These are phyloP conservation scores for Scyliorhinus canicula DNA, from an alignment of 2,797 vertebrate species.

Conservation along the genomic window DNA sequence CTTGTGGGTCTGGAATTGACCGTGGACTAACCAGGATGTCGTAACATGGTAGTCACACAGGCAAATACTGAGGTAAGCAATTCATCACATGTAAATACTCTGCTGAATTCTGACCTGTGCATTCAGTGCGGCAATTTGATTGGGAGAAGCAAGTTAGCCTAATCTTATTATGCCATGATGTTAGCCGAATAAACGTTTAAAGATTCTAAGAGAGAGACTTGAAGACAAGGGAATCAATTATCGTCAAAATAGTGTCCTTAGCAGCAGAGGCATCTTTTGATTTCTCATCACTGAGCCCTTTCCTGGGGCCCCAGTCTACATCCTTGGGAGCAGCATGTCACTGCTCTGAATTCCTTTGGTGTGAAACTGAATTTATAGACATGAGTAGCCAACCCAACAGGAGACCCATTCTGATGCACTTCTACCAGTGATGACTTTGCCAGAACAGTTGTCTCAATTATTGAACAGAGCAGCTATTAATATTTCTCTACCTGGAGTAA, in stretches of 20 bases:
- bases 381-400: not conserved
- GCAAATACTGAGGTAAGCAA: not conserved
- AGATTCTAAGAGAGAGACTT: too few relatives aligned
- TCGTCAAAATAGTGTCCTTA: not conserved
- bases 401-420: not conserved
- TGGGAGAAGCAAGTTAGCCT: too few relatives aligned
- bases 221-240: too few relatives aligned
- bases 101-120: not conserved
- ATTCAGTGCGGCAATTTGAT: not conserved
- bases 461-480: constrained; percentile 19
- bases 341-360: not conserved
- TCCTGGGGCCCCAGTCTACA: not conserved
- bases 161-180: too few relatives aligned
- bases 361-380: not conserved
- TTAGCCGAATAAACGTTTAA: too few relatives aligned
- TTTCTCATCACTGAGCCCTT: not conserved
- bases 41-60: too few relatives aligned
- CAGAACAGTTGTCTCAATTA: not conserved
- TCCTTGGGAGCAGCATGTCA: too few relatives aligned
- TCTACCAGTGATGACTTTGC: not conserved
- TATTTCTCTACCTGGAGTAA: not conserved
- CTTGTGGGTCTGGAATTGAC: too few relatives aligned
- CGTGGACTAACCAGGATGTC: too few relatives aligned
- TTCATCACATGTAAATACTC: not conserved
- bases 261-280: not conserved